These are phyloP conservation scores for Phalacrocorax carbo DNA, from an alignment of 2,113 vertebrate species.

Conservation along the genomic window DNA sequence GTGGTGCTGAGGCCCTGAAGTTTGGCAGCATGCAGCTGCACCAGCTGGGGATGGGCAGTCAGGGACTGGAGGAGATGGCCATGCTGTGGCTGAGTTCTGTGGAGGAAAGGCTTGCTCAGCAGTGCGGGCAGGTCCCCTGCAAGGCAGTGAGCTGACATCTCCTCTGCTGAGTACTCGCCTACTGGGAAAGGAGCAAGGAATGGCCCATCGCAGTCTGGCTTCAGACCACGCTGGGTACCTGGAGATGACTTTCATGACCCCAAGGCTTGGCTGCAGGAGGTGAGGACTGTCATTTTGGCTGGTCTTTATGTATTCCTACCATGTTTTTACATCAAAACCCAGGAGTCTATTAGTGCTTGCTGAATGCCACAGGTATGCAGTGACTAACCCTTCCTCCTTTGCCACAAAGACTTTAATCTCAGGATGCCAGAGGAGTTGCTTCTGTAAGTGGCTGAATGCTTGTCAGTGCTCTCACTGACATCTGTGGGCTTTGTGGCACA, in stretches of 20 bases:
- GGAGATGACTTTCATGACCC: neutral
- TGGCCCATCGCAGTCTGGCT: neutral
- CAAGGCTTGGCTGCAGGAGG: neutral
- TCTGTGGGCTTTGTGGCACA: neutral
- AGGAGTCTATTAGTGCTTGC: neutral
- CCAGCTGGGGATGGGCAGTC: neutral
- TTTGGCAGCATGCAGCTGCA: fast-evolving
- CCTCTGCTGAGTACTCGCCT: neutral
- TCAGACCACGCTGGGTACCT: fast-evolving
- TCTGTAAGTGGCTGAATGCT: neutral
- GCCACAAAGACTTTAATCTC: neutral
- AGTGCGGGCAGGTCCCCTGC: fast-evolving
- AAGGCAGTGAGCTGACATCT: neutral
- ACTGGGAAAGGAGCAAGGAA: neutral
- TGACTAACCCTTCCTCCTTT: neutral
- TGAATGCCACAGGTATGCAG: neutral
- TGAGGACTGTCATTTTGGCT: neutral
- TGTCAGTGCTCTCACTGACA: neutral
- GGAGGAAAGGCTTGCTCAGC: too few relatives aligned
- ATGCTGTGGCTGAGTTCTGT: neutral
- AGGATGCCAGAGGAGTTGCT: neutral
- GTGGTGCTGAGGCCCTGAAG: neutral
- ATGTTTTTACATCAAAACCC: neutral
- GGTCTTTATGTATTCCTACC: neutral
- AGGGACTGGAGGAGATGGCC: neutral